Evolutionary conservation across 2,113 vertebrate genomes (phyloP).

Genomic region (Tyrannus savana): DNA sequence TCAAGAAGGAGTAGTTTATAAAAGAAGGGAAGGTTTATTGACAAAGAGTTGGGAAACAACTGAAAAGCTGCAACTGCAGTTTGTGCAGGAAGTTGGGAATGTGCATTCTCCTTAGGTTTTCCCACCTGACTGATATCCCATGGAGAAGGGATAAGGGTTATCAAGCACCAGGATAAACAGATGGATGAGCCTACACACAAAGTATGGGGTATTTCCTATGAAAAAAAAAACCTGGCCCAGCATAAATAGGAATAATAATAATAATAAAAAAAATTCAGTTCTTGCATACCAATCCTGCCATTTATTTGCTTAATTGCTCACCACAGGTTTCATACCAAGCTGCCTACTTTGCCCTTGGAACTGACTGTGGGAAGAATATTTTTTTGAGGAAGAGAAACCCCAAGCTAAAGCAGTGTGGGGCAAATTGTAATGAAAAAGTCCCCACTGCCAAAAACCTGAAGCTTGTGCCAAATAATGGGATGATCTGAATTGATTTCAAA

Average conservation of each 20-base stretch:
- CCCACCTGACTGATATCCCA: fast-evolving
- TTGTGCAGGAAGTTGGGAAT: fast-evolving
- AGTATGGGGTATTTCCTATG: not conserved
- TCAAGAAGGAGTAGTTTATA: not conserved
- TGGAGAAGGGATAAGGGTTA: not conserved
- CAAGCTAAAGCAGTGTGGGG: not conserved
- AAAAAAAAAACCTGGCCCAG: not conserved
- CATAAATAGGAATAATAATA: not conserved
- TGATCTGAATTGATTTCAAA: not conserved
- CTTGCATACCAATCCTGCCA: not conserved
- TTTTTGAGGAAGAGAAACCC: not conserved
- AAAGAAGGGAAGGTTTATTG: not conserved
- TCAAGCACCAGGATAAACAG: not conserved
- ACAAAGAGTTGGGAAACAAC: not conserved
- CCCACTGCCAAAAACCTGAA: not conserved
- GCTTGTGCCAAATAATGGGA: not conserved
- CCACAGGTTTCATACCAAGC: not conserved
- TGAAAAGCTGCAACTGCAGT: not conserved
- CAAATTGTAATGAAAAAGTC: not conserved
- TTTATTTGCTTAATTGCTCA: not conserved
- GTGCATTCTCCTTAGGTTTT: not conserved
- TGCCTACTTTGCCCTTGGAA: not conserved
- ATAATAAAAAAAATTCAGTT: not conserved
- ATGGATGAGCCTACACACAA: not conserved
- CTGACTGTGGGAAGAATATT: not conserved